A percentile compares a stretch with the other conserved stretches of the same genome.
These are phyloP conservation scores for Etheostoma perlongum DNA, from an alignment of 2,797 vertebrate species.

Conservation along the genomic window DNA sequence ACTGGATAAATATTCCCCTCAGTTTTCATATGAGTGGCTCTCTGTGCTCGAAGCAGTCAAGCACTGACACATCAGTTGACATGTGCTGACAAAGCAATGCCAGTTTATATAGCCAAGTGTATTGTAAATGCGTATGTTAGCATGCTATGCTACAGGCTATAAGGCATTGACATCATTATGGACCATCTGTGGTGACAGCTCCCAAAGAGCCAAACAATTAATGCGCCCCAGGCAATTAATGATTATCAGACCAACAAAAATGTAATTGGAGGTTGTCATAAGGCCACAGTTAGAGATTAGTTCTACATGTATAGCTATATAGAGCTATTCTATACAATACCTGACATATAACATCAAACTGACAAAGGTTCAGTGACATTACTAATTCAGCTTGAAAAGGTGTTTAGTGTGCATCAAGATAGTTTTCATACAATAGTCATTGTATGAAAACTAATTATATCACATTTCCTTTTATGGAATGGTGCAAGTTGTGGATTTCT, in stretches of 20 bases:
- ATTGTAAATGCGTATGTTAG: conserved; percentile 37
- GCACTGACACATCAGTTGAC: conserved; percentile 58
- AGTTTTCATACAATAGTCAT: conserved; percentile 12
- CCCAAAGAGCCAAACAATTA: conserved; percentile 34
- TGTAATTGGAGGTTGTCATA: conserved; percentile 42
- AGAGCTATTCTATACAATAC: conserved; percentile 45
- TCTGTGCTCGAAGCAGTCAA: conserved; percentile 51
- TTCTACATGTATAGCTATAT: conserved; percentile 40
- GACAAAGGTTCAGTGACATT: neutral
- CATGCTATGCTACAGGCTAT: conserved; percentile 10
- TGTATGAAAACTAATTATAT: neutral
- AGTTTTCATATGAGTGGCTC: conserved; percentile 25
- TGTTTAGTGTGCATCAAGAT: neutral
- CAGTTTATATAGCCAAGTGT: neutral
- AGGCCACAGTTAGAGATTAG: conserved; percentile 24
- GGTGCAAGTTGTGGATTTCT: neutral
- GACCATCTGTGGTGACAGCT: conserved; percentile 30
- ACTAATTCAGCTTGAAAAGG: neutral
- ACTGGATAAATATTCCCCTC: conserved; percentile 48
- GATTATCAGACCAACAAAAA: conserved; percentile 62
- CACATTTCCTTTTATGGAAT: neutral
- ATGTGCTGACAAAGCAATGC: conserved; percentile 51
- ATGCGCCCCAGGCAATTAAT: conserved; percentile 32
- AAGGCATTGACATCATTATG: conserved; percentile 40
- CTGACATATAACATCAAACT: conserved; percentile 25